Evolutionary conservation across 2,113 vertebrate genomes (phyloP).

Genomic region (Megalops atlanticus): DNA sequence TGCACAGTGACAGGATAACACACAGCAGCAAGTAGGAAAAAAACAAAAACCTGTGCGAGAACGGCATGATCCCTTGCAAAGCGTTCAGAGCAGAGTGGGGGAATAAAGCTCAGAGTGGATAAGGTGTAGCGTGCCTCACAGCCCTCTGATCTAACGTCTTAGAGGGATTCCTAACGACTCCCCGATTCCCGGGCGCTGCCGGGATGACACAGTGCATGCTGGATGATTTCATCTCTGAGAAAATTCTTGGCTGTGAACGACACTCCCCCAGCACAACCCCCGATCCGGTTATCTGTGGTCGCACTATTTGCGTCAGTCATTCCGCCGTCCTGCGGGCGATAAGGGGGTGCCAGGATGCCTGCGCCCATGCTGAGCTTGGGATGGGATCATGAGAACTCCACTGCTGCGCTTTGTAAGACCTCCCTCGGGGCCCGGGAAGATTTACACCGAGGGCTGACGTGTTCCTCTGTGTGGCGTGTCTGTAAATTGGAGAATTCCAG

Average conservation of each 20-base stretch:
- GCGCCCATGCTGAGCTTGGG: not conserved
- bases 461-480: not conserved
- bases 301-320: conserved; percentile 10
- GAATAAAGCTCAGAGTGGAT: not conserved
- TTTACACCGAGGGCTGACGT: not conserved
- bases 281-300: conserved; percentile 5
- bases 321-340: not conserved
- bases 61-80: not conserved
- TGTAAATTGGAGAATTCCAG: not conserved
- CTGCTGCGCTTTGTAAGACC: not conserved
- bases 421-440: no score
- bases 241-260: conserved; percentile 10
- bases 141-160: not conserved
- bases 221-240: conserved; percentile 13
- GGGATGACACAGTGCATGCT: no score
- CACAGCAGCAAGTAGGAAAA: not conserved
- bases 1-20: not conserved
- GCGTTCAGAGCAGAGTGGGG: not conserved
- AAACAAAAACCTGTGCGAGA: not conserved
- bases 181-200: not conserved
- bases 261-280: not conserved
- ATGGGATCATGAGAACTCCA: not conserved
- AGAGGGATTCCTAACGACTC: not conserved
- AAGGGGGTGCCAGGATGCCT: conserved; percentile 8
- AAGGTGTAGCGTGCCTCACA: not conserved